phyloP scores from a whole-genome alignment of 92 coral and sea anemone species.

The Epizoanthus rinbou region DNA sequence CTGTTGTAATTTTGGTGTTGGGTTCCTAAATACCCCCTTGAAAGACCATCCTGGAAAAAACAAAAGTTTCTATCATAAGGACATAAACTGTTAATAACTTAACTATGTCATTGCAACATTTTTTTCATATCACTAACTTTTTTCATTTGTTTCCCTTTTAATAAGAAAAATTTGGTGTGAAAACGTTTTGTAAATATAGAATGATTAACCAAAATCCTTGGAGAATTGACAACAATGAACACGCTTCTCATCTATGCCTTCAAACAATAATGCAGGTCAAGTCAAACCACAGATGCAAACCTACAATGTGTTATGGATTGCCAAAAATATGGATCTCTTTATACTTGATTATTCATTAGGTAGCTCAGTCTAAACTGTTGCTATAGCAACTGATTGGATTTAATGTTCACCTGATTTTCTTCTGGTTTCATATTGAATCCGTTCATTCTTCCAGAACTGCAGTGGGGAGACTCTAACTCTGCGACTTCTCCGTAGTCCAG shows the following conservation, averaged over 20 bases:
- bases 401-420: conserved; percentile 76
- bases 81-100: too few relatives aligned
- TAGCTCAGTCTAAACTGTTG: too few relatives aligned
- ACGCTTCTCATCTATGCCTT: too few relatives aligned
- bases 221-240: too few relatives aligned
- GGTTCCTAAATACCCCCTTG: conserved; percentile 67
- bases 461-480: conserved; percentile 81
- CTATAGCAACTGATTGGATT: neutral
- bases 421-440: conserved; percentile 82
- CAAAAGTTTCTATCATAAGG: neutral
- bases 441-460: conserved; percentile 92
- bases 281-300: too few relatives aligned
- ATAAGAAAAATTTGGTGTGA: neutral
- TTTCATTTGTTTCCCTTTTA: neutral
- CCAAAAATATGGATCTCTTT: too few relatives aligned
- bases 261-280: too few relatives aligned
- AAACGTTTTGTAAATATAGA: neutral
- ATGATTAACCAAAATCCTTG: too few relatives aligned
- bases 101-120: too few relatives aligned
- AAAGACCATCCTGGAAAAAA: conserved; percentile 69
- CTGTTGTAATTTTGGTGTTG: conserved; percentile 65
- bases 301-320: too few relatives aligned
- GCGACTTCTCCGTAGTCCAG: conserved; percentile 70
- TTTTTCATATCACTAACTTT: neutral
- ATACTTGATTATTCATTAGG: too few relatives aligned